A percentile compares a stretch with the other conserved stretches of the same genome.
Conservation (phyloP, 2,797 vertebrate genomes). For the Champsocephalus gunnari region DNA sequence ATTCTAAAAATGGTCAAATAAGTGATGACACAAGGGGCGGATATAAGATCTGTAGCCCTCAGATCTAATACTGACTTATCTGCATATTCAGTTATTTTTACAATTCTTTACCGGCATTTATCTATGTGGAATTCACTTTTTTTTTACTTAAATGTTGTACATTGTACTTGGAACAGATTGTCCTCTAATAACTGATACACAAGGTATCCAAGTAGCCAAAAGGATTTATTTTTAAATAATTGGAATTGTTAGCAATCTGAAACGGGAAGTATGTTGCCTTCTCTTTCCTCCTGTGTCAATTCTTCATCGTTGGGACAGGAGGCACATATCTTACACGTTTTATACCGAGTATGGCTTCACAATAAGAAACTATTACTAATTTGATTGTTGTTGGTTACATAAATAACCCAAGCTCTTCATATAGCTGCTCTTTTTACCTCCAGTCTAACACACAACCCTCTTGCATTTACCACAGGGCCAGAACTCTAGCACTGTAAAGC, state of each 20-base stretch:
- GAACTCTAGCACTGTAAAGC: constrained; percentile 85
- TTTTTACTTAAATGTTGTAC: background rate
- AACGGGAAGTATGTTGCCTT: background rate
- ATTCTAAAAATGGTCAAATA: background rate
- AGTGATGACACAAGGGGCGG: constrained; percentile 48
- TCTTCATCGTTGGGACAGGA: background rate
- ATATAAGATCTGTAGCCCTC: background rate
- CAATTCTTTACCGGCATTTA: background rate
- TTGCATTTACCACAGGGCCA: constrained; percentile 65
- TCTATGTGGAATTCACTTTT: background rate
- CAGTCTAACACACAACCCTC: background rate
- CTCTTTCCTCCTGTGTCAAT: too few species aligned
- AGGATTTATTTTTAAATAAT: background rate
- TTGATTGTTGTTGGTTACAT: background rate
- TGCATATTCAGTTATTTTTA: background rate
- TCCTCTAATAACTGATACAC: background rate
- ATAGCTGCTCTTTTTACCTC: background rate
- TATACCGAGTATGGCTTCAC: background rate
- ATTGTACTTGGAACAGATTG: background rate
- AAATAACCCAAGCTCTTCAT: background rate
- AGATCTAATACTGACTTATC: background rate
- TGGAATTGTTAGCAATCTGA: background rate
- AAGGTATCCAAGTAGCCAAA: background rate
- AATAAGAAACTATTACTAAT: background rate
- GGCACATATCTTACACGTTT: background rate